phyloP scores from a whole-genome alignment of 2,113 vertebrate species.

The Sphyrna mokarran region DNA sequence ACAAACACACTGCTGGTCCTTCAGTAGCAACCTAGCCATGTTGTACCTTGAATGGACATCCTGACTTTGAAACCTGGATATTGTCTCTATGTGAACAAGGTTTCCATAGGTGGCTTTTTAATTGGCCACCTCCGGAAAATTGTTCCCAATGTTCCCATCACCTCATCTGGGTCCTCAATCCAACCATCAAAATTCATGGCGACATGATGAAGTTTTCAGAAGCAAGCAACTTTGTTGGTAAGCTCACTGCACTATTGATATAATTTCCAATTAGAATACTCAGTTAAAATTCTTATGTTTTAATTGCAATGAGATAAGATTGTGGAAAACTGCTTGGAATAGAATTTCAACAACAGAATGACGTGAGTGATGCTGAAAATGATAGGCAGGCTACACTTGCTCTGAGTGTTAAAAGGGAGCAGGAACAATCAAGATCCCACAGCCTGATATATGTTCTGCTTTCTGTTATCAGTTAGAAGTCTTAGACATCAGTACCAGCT shows the following conservation, averaged over 20 bases:
- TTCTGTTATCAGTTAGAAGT: conserved; percentile 5
- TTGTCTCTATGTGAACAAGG: no score
- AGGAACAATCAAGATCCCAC: neutral
- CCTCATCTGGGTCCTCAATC: no score
- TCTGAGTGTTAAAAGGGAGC: neutral
- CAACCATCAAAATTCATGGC: no score
- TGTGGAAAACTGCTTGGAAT: neutral
- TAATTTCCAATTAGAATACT: neutral
- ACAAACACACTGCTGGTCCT: neutral
- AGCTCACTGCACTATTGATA: neutral
- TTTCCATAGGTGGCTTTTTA: no score
- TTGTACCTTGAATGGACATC: no score
- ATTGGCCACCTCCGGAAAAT: no score
- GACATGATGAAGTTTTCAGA: neutral
- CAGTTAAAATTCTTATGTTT: neutral
- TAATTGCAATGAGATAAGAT: neutral
- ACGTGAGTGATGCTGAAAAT: neutral
- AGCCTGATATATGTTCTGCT: neutral
- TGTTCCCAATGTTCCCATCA: no score
- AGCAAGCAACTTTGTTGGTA: neutral
- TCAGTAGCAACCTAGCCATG: no score
- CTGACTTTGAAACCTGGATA: no score
- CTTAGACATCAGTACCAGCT: neutral
- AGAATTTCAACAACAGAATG: neutral
- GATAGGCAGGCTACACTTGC: neutral